A percentile compares a stretch with the other conserved stretches of the same genome.
Conservation (phyloP, 1,140 invertebrate species). For the Megalopta genalis region DNA sequence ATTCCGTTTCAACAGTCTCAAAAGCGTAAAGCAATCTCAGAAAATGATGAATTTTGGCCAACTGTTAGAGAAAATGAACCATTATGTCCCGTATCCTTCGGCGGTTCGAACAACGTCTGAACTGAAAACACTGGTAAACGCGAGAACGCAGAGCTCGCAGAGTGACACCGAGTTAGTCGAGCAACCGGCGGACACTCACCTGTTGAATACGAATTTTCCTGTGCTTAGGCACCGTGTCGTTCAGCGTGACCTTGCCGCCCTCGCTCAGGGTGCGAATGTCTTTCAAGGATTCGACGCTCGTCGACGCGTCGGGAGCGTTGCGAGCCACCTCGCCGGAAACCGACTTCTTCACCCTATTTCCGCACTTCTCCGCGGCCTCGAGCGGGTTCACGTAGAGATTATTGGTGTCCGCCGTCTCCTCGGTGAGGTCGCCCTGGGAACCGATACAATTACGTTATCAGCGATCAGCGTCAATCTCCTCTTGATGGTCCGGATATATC, state of each 20-base stretch:
- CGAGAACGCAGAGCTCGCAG: background rate
- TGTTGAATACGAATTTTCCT: conserved; percentile 93
- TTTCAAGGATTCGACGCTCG: conserved; percentile 74
- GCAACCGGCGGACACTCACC: conserved; percentile 73
- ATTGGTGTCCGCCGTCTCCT: conserved; percentile 87
- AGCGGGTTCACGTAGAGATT: conserved; percentile 94
- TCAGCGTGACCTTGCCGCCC: conserved; percentile 82
- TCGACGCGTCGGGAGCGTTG: conserved; percentile 67
- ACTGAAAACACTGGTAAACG: background rate
- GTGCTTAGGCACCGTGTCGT: conserved; percentile 89
- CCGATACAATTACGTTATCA: background rate
- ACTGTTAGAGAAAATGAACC: too few species aligned
- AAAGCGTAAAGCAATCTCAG: too few species aligned
- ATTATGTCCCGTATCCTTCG: background rate
- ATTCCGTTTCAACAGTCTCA: too few species aligned
- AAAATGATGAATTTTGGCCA: too few species aligned
- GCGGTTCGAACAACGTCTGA: background rate
- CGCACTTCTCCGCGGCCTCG: conserved; percentile 80
- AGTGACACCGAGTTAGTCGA: too few species aligned
- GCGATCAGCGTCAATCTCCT: background rate
- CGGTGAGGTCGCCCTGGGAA: conserved; percentile 86
- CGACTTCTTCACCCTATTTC: conserved; percentile 85
- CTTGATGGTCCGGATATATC: too few species aligned
- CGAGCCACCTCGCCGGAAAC: conserved; percentile 88
- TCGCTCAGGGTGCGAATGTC: conserved; percentile 61